A percentile compares a stretch with the other conserved stretches of the same genome.
These are phyloP conservation scores for Rhinopomastus cyanomelas DNA, from an alignment of 2,113 vertebrate genomes.

Conservation along the genomic window DNA sequence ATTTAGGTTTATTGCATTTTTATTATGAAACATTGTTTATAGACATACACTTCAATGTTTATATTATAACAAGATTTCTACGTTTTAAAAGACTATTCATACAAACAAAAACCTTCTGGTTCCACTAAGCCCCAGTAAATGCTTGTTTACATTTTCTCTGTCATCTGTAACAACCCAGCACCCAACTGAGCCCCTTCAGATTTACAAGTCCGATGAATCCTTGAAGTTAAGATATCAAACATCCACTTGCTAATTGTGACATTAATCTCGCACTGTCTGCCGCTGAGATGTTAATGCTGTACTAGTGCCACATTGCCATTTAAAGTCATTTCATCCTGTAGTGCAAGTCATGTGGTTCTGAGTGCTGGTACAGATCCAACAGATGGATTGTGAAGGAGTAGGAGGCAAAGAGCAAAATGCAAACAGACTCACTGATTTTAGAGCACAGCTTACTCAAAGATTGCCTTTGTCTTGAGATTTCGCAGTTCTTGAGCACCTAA, in stretches of 20 bases:
- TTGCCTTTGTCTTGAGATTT: background rate
- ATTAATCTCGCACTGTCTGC: conserved; percentile 48
- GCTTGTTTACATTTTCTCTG: conserved; percentile 5
- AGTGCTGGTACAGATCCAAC: conserved; percentile 33
- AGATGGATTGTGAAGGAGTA: conserved; percentile 1
- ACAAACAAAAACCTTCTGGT: background rate
- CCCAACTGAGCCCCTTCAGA: background rate
- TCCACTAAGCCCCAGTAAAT: background rate
- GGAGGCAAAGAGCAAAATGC: conserved; percentile 18
- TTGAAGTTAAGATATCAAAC: conserved; percentile 52
- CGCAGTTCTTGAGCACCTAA: background rate
- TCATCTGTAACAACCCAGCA: background rate
- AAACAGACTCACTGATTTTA: background rate
- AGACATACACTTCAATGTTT: background rate
- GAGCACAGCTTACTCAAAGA: background rate
- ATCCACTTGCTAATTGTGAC: conserved; percentile 40
- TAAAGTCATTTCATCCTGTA: conserved; percentile 61
- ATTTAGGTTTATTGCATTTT: background rate
- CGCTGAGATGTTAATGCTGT: conserved; percentile 43
- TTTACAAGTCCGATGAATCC: conserved; percentile 41
- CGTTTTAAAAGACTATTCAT: background rate
- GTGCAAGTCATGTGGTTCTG: conserved; percentile 15
- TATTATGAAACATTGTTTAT: background rate
- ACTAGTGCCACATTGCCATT: conserved; percentile 48
- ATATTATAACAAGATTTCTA: background rate